A percentile compares a stretch with the other conserved stretches of the same genome.
Evolutionary conservation across 2,113 vertebrate genomes (phyloP).

Genomic region (Crotalus viridis): DNA sequence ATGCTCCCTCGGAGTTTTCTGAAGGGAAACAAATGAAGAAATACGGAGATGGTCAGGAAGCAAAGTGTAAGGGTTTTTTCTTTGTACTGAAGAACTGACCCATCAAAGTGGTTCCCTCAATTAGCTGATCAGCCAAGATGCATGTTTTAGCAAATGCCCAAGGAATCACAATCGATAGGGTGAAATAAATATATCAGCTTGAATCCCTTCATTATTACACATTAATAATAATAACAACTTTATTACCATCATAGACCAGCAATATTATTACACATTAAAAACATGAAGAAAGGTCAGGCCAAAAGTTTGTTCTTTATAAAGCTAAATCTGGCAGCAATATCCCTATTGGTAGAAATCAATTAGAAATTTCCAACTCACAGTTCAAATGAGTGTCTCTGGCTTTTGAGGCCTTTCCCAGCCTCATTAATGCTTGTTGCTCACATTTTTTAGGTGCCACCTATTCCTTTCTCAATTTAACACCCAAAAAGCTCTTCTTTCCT

Average conservation of each 20-base stretch:
- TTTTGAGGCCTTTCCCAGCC: neutral
- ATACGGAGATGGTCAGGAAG: neutral
- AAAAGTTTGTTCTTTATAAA: neutral
- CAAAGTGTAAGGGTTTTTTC: rapidly evolving
- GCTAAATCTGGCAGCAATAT: neutral
- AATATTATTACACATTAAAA: neutral
- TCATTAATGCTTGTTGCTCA: neutral
- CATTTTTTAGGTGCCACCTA: neutral
- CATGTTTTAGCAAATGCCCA: neutral
- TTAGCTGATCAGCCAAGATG: rapidly evolving
- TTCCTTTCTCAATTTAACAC: neutral
- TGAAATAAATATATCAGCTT: neutral
- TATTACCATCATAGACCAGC: too few relatives aligned
- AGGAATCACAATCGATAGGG: neutral
- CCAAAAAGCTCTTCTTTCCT: neutral
- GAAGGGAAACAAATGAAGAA: slow-evolving; percentile 32
- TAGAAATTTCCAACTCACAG: neutral
- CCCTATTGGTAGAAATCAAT: neutral
- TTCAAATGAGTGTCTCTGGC: neutral
- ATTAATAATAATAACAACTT: neutral
- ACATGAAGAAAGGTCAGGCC: neutral
- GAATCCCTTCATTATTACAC: neutral
- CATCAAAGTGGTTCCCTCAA: neutral
- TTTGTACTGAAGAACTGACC: neutral
- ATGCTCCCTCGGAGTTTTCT: slow-evolving; percentile 88